Evolutionary conservation across 2,888 invertebrate genomes (phyloP).

Genomic region (Isoperla grammatica): DNA sequence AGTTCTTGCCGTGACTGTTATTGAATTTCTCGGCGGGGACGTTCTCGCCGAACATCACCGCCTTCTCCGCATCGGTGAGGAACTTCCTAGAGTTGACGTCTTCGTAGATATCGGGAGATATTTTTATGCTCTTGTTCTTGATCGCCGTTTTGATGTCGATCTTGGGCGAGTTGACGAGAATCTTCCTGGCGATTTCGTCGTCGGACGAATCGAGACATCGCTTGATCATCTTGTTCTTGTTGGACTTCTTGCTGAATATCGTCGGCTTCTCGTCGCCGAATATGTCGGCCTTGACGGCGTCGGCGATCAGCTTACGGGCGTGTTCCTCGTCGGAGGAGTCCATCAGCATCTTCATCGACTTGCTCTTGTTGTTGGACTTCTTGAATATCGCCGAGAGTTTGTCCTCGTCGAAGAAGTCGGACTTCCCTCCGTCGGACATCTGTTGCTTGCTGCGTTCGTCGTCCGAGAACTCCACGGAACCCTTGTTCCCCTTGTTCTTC

Average conservation of each 20-base stretch:
- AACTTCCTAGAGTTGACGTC: constrained; percentile 17
- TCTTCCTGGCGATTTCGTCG: constrained; percentile 23
- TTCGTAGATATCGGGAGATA: constrained; percentile 25
- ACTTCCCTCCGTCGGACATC: constrained; percentile 40
- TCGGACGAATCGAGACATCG: constrained; percentile 26
- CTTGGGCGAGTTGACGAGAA: constrained; percentile 19
- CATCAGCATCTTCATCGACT: constrained; percentile 24
- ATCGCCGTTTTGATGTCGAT: constrained; percentile 15
- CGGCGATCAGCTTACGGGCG: constrained; percentile 37
- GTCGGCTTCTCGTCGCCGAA: constrained; percentile 36
- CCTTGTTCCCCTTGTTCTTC: constrained; percentile 12
- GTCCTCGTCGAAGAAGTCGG: constrained; percentile 31
- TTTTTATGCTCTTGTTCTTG: constrained; percentile 23
- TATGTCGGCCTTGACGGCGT: constrained; percentile 37
- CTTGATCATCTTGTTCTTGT: constrained; percentile 1
- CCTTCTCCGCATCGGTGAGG: constrained; percentile 17
- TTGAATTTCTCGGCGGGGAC: constrained; percentile 22
- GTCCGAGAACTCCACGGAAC: constrained; percentile 34
- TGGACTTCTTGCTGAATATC: constrained; percentile 1
- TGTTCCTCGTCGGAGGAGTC: constrained; percentile 35
- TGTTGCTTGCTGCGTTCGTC: constrained; percentile 41
- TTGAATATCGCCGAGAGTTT: constrained; percentile 27
- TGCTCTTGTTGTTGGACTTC: constrained; percentile 32
- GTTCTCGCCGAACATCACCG: constrained; percentile 23
- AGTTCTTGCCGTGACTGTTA: constrained; percentile 13